Evolutionary conservation across 2,113 vertebrate species (phyloP).

Genomic region (Lipotes vexillifer): DNA sequence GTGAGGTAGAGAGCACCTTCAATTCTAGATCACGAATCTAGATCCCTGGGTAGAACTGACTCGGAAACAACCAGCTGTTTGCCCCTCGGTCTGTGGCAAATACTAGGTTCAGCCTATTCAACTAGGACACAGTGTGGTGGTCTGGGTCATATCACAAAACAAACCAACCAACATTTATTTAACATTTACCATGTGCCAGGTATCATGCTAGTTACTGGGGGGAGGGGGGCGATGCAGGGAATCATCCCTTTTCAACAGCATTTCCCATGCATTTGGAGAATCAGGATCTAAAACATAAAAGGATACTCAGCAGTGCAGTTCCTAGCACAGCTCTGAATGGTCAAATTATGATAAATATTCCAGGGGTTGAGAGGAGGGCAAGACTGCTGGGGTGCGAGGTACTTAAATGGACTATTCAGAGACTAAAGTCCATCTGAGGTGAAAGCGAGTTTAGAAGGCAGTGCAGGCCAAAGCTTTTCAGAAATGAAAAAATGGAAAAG

Average conservation of each 20-base stretch:
- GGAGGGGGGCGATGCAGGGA: not conserved
- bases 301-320: not conserved
- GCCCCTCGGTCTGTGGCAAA: not conserved
- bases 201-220: not conserved
- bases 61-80: not conserved
- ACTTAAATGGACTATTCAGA: not conserved
- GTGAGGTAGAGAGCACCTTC: not conserved
- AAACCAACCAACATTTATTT: not conserved
- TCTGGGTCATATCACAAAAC: not conserved
- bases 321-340: not conserved
- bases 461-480: not conserved
- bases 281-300: not conserved
- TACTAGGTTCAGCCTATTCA: not conserved
- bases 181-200: not conserved
- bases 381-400: not conserved
- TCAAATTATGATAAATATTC: not conserved
- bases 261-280: not conserved
- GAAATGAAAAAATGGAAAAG: not conserved
- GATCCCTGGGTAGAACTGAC: not conserved
- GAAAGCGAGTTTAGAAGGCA: not conserved
- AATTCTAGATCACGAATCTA: conserved; percentile 19
- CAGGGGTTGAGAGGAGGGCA: not conserved
- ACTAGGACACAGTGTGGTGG: not conserved
- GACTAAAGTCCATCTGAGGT: not conserved
- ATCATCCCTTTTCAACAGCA: not conserved